A percentile compares a stretch with the other conserved stretches of the same genome.
phyloP scores from a whole-genome alignment of 2,797 vertebrate genomes.

The Podarcis siculus region DNA sequence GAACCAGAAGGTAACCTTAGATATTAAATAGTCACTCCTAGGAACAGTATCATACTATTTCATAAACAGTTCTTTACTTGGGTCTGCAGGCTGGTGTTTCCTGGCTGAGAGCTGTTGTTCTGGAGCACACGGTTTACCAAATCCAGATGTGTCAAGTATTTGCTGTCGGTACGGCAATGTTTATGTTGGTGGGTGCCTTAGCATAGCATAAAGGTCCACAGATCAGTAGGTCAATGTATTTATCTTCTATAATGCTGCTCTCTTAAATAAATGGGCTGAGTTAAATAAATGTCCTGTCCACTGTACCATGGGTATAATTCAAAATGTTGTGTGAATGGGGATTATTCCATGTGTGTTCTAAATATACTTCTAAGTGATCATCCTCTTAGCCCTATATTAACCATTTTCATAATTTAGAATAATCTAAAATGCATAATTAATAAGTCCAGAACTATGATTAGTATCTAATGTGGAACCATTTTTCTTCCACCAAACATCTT shows the following conservation, averaged over 20 bases:
- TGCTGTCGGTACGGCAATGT: background rate
- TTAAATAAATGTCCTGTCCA: background rate
- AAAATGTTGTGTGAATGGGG: background rate
- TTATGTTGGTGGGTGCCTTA: background rate
- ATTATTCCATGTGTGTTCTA: background rate
- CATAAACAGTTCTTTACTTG: background rate
- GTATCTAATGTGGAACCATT: constrained; percentile 37
- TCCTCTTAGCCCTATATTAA: constrained; percentile 10
- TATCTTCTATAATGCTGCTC: background rate
- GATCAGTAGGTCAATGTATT: background rate
- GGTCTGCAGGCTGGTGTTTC: too few species aligned
- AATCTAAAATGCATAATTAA: constrained; percentile 54
- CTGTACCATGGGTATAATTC: background rate
- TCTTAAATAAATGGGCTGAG: background rate
- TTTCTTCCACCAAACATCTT: constrained; percentile 50
- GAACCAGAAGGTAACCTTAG: background rate
- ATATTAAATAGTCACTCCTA: background rate
- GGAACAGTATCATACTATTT: background rate
- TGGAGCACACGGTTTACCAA: background rate
- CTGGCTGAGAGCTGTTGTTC: background rate
- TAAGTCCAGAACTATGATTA: constrained; percentile 44
- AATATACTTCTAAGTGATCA: background rate
- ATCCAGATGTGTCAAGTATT: background rate
- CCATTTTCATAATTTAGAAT: constrained; percentile 48
- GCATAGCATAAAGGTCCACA: background rate